Percentiles rank a stretch among this genome's conserved stretches.
phyloP scores from a whole-genome alignment of 1,140 invertebrate species.

The Cotesia chilonis region DNA sequence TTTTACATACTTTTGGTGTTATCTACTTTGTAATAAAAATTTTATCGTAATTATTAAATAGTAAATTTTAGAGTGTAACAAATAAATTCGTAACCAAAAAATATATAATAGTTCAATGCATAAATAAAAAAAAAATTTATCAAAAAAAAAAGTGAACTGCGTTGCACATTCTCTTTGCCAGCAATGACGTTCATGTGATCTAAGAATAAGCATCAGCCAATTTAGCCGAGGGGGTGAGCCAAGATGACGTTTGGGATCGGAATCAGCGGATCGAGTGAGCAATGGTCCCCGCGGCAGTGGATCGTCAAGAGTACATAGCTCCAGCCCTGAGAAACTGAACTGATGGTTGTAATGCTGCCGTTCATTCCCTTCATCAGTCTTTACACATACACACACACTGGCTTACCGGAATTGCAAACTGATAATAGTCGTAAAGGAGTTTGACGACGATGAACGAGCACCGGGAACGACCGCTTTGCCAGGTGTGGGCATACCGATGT shows the following conservation, averaged over 20 bases:
- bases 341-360: neutral
- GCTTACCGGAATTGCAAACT: conserved; percentile 1
- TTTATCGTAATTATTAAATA: too few species aligned
- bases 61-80: too few species aligned
- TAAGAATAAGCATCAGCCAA: neutral
- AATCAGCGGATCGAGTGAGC: neutral
- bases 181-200: neutral
- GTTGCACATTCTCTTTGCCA: neutral
- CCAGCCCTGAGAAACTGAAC: neutral
- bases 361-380: conserved; percentile 8
- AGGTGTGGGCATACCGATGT: conserved; percentile 24
- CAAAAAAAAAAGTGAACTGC: neutral
- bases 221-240: neutral
- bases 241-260: neutral
- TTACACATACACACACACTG: neutral
- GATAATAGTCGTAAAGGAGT: neutral
- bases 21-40: too few species aligned
- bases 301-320: neutral
- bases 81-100: too few species aligned
- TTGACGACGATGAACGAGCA: neutral
- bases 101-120: too few species aligned
- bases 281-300: neutral
- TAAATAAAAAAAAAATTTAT: too few species aligned
- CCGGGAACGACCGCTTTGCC: conserved; percentile 7
- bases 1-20: too few species aligned